These are phyloP conservation scores for Noturus placidus DNA, from an alignment of 2,113 vertebrate genomes.

Conservation along the genomic window DNA sequence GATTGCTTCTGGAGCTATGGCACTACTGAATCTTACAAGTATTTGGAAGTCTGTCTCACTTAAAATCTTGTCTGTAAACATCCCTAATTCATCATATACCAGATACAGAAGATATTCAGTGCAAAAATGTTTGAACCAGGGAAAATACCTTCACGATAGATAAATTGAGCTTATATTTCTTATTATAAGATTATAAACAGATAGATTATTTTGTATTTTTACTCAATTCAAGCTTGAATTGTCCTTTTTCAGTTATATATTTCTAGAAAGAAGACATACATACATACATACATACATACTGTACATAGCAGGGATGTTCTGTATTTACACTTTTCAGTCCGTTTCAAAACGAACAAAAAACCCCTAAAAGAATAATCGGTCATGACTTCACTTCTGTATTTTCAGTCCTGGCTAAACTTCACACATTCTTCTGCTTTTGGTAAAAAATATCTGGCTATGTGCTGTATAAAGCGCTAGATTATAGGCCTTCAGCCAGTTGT, in stretches of 20 bases:
- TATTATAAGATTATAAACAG: not conserved
- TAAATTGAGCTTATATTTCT: not conserved
- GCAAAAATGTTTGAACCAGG: not conserved
- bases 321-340: too few species aligned
- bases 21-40: not conserved
- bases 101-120: not conserved
- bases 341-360: not conserved
- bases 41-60: not conserved
- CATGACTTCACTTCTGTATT: not conserved
- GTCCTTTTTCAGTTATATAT: not conserved
- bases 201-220: too few species aligned
- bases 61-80: not conserved
- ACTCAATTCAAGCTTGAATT: too few species aligned
- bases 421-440: not conserved
- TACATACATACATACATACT: too few species aligned
- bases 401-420: not conserved
- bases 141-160: not conserved
- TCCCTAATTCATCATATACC: not conserved
- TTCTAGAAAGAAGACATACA: not conserved
- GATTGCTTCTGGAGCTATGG: not conserved
- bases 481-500: not conserved
- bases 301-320: too few species aligned
- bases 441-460: not conserved
- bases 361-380: too few species aligned
- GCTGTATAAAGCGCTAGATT: not conserved